These are phyloP conservation scores for Clepsis dumicolana DNA, from an alignment of 2,888 invertebrate species.

Conservation along the genomic window DNA sequence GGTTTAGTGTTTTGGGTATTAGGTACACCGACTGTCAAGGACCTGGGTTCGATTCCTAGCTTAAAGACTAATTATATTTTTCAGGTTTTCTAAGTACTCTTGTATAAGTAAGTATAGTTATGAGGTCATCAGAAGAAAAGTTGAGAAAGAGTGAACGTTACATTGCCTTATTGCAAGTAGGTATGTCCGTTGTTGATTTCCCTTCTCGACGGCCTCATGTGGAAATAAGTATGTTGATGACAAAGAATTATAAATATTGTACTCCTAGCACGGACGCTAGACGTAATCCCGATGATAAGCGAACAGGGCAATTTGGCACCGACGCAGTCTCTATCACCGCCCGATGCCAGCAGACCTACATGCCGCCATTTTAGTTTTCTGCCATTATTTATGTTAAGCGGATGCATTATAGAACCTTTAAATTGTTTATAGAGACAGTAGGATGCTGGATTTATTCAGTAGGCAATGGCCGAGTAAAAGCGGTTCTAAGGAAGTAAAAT, in stretches of 20 bases:
- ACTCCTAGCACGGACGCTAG: constrained; percentile 45
- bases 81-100: no score
- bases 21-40: no score
- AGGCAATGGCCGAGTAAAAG: not conserved
- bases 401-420: constrained; percentile 52
- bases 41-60: no score
- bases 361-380: constrained; percentile 68
- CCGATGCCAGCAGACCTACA: constrained; percentile 70
- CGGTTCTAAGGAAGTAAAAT: not conserved
- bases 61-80: no score
- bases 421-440: constrained; percentile 14
- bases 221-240: not conserved
- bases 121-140: no score
- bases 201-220: no score
- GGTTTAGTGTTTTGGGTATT: no score
- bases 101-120: no score
- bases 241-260: constrained; percentile 29
- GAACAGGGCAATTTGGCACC: constrained; percentile 81
- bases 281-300: constrained; percentile 81
- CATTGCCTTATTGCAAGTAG: no score
- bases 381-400: constrained; percentile 75
- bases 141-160: no score
- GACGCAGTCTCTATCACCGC: constrained; percentile 66
- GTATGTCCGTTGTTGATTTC: no score
- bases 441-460: not conserved